phyloP scores from a whole-genome alignment of 2,113 vertebrate genomes.

The Argyrosomus japonicus region DNA sequence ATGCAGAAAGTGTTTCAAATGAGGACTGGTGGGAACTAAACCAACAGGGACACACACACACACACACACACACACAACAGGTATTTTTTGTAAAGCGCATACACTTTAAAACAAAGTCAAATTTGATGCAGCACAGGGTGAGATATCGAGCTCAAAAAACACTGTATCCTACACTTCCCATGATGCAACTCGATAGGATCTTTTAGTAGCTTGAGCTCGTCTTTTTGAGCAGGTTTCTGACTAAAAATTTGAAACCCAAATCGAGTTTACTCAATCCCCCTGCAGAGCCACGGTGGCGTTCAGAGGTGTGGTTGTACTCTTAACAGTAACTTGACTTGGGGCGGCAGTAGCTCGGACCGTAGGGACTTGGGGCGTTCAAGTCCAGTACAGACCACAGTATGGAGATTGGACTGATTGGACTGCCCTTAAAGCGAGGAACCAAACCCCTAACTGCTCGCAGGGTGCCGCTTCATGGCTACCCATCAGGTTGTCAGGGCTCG shows the following conservation, averaged over 20 bases:
- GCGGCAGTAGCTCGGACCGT: no score
- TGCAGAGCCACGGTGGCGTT: no score
- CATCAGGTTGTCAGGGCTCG: no score
- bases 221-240: neutral
- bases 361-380: no score
- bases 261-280: neutral
- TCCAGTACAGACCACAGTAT: no score
- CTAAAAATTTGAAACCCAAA: neutral
- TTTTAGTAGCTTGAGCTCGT: neutral
- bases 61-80: conserved; percentile 3
- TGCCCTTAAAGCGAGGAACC: no score
- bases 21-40: conserved; percentile 39
- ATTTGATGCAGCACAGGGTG: neutral
- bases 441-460: no score
- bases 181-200: neutral
- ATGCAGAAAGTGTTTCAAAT: conserved; percentile 55
- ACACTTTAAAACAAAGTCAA: neutral
- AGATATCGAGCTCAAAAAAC: neutral
- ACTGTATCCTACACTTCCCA: neutral
- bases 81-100: conserved; percentile 11
- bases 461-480: no score
- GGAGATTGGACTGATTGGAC: no score
- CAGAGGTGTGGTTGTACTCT: no score
- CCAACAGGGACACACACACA: conserved; percentile 22
- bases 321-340: no score